These are phyloP conservation scores for Lathronympha strigana DNA, from an alignment of 2,888 invertebrate species.

Conservation along the genomic window DNA sequence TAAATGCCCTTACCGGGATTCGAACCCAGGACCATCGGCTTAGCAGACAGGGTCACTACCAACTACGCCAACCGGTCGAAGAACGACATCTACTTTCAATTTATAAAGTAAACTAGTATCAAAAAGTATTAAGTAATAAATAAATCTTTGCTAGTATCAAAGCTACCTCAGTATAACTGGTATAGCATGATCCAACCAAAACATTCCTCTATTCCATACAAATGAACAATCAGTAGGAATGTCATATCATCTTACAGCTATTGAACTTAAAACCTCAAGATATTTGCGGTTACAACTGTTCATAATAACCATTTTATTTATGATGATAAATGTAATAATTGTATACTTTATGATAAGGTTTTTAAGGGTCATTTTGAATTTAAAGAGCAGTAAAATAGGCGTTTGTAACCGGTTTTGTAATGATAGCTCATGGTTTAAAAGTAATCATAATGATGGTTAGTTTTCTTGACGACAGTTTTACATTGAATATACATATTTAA, in stretches of 20 bases:
- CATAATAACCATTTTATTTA: conserved; percentile 34
- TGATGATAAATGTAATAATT: background rate
- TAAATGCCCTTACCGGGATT: no score
- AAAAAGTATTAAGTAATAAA: no score
- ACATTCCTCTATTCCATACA: conserved; percentile 30
- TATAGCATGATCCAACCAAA: conserved; percentile 6
- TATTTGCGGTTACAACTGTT: conserved; percentile 52
- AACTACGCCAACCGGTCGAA: no score
- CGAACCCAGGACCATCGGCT: no score
- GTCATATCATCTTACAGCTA: conserved; percentile 21
- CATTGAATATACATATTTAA: background rate
- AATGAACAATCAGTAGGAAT: conserved; percentile 39
- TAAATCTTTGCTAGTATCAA: background rate
- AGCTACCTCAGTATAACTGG: background rate
- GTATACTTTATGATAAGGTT: background rate
- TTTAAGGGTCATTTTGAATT: background rate
- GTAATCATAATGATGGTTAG: background rate
- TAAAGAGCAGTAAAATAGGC: background rate
- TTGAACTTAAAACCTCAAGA: conserved; percentile 47
- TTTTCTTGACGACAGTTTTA: background rate
- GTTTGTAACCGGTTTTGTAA: background rate
- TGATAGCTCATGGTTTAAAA: background rate
- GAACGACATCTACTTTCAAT: no score
- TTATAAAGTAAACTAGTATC: no score
- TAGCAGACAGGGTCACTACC: no score